A percentile compares a stretch with the other conserved stretches of the same genome.
These are phyloP conservation scores for Petroica traversi DNA, from an alignment of 2,113 vertebrate species.

Conservation along the genomic window DNA sequence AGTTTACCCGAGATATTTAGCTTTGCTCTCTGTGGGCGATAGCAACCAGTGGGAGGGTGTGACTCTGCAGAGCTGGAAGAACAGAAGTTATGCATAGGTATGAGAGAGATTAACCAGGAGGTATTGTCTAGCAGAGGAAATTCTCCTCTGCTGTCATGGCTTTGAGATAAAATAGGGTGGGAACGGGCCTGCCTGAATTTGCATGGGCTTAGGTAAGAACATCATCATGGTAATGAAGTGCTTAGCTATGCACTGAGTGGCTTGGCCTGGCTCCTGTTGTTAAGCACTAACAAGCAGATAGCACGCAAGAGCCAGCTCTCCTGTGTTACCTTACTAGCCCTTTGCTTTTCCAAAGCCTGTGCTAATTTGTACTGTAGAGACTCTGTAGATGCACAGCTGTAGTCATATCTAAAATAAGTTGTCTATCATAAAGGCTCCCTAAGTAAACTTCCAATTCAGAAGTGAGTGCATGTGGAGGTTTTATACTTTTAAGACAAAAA, in stretches of 20 bases:
- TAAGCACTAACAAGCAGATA: not conserved
- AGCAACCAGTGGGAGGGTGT: not conserved
- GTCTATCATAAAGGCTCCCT: not conserved
- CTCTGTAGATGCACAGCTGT: not conserved
- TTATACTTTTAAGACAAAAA: not conserved
- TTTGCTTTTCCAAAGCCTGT: not conserved
- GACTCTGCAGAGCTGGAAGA: not conserved
- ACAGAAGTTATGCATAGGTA: not conserved
- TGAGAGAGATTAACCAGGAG: slow-evolving; percentile 1
- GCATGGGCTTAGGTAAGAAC: slow-evolving; percentile 26
- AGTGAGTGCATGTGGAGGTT: not conserved
- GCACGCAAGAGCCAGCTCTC: not conserved
- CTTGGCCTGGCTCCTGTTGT: slow-evolving; percentile 2
- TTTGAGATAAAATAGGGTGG: slow-evolving; percentile 48
- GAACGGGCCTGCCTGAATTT: slow-evolving; percentile 42
- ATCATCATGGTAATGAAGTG: not conserved
- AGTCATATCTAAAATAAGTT: not conserved
- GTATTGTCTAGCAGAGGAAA: not conserved
- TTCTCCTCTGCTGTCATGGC: not conserved
- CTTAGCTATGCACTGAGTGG: not conserved
- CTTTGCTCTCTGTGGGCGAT: not conserved
- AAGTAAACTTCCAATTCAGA: too few relatives aligned
- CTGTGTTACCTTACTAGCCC: not conserved
- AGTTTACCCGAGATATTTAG: not conserved
- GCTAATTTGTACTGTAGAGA: not conserved